These are phyloP conservation scores for Aphelocoma californica DNA, from an alignment of 2,797 vertebrate species.

Conservation along the genomic window DNA sequence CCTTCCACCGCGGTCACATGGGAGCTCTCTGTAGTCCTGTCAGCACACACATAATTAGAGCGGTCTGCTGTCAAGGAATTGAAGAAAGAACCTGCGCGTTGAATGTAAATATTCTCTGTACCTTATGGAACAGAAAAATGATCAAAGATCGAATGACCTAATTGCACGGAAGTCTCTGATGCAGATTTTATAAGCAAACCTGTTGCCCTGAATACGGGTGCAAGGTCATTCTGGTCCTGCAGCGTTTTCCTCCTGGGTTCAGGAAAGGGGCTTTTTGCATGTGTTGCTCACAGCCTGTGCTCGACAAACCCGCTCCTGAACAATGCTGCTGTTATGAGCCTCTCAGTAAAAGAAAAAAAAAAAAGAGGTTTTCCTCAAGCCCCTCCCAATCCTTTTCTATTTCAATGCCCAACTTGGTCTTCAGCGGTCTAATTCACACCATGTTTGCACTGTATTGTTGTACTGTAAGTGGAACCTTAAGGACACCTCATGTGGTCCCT, in stretches of 20 bases:
- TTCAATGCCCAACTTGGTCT: background rate
- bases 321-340: background rate
- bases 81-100: constrained; percentile 22
- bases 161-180: constrained; percentile 27
- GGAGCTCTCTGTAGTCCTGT: constrained; percentile 53
- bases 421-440: background rate
- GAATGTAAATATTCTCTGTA: constrained; percentile 50
- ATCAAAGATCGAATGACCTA: constrained; percentile 51
- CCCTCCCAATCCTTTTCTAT: background rate
- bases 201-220: background rate
- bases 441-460: background rate
- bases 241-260: background rate
- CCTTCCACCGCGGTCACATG: constrained; percentile 6
- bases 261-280: background rate
- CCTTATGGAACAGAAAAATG: constrained; percentile 11
- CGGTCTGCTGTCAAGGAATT: constrained; percentile 6
- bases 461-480: background rate
- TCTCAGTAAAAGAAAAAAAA: background rate
- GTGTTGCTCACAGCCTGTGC: background rate
- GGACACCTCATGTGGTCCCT: background rate
- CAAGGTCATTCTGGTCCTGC: constrained; percentile 14
- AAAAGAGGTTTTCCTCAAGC: background rate
- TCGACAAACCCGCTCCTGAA: background rate
- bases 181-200: background rate
- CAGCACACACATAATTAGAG: constrained; percentile 52